A percentile compares a stretch with the other conserved stretches of the same genome.
phyloP scores from a whole-genome alignment of 2,888 invertebrate species.

The Elmis aenea region DNA sequence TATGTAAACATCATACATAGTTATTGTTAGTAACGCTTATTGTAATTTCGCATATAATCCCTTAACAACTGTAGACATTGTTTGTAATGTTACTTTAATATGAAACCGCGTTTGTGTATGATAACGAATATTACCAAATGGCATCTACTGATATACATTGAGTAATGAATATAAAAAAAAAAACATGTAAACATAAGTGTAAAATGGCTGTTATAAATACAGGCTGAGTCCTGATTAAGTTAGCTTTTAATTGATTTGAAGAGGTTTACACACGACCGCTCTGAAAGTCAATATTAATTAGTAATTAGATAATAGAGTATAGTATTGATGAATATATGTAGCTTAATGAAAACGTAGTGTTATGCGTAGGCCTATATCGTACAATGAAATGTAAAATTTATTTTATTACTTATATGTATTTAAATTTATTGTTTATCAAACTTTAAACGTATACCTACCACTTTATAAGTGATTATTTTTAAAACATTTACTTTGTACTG shows the following conservation, averaged over 20 bases:
- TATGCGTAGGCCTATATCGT: slow-evolving; percentile 44
- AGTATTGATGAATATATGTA: slow-evolving; percentile 37
- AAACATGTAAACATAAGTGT: slow-evolving; percentile 36
- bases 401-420: slow-evolving; percentile 20
- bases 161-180: no score
- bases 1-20: no score
- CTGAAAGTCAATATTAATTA: slow-evolving; percentile 47
- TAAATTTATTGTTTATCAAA: slow-evolving; percentile 10
- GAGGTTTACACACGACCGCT: slow-evolving; percentile 34
- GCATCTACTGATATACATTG: no score
- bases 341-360: slow-evolving; percentile 37
- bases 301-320: slow-evolving; percentile 28
- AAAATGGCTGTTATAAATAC: slow-evolving; percentile 39
- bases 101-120: no score
- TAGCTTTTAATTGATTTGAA: slow-evolving; percentile 33
- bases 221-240: slow-evolving; percentile 27
- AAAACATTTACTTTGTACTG: slow-evolving; percentile 31
- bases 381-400: slow-evolving; percentile 38
- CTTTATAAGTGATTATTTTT: slow-evolving; percentile 31
- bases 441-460: slow-evolving; percentile 16
- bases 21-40: no score
- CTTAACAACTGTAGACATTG: no score
- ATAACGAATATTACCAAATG: no score
- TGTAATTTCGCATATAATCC: no score
- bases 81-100: no score